phyloP scores from a whole-genome alignment of 1,140 invertebrate species.

The Arctopsyche grandis region DNA sequence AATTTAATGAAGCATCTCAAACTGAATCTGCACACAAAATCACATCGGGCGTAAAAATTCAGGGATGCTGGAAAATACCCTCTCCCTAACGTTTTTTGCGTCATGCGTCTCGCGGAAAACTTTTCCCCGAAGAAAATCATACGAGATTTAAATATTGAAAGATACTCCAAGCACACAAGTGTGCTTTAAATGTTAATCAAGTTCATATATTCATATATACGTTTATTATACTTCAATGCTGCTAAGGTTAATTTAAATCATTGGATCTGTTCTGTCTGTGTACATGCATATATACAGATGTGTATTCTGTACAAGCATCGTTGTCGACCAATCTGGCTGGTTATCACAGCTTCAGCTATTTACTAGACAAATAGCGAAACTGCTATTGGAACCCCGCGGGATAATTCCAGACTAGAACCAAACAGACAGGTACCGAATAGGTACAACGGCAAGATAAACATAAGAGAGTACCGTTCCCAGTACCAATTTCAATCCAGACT shows the following conservation, averaged over 20 bases:
- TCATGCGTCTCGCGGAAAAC: not conserved
- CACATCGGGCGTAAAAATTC: slow-evolving; percentile 11
- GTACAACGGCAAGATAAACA: slow-evolving; percentile 31
- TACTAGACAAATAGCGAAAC: slow-evolving; percentile 40
- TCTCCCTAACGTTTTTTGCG: not conserved
- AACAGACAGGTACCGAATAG: slow-evolving; percentile 36
- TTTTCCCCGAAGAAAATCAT: not conserved
- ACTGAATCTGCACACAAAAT: slow-evolving; percentile 32
- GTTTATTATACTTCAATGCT: not conserved
- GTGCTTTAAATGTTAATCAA: not conserved
- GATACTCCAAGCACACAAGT: not conserved
- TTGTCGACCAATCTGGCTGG: slow-evolving; percentile 25
- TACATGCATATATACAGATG: too few species aligned
- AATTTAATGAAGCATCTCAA: slow-evolving; percentile 29
- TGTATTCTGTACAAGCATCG: not conserved
- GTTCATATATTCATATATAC: not conserved
- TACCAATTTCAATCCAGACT: not conserved
- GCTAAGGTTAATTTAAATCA: slow-evolving; percentile 1
- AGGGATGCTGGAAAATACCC: slow-evolving; percentile 11
- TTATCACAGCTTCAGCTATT: slow-evolving; percentile 37
- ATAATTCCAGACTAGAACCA: slow-evolving; percentile 36
- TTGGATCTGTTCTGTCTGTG: not conserved
- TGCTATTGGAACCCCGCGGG: slow-evolving; percentile 30
- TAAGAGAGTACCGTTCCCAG: slow-evolving; percentile 2
- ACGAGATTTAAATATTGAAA: not conserved